Evolutionary conservation across 1,140 invertebrate genomes (phyloP), one percentile per base, ranked within the genome.

Genomic region (Paracyclopina nana): DNA sequence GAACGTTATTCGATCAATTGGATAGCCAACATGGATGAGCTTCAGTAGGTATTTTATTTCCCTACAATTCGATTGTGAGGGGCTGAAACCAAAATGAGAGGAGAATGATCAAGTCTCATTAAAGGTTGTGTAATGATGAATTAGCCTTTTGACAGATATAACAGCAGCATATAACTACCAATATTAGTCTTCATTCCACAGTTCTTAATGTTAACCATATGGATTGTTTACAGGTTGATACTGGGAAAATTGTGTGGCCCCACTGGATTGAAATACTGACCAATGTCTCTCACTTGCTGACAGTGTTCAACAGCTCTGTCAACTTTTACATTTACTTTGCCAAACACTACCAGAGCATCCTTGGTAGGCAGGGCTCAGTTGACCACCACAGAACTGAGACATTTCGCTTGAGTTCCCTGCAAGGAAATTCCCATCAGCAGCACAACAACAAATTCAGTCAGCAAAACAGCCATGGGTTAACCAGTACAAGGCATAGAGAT

Each of bases 261-360:
- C 16, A 22, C 24, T 42, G 38, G 24, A 43, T 52, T 4, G 31
- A 52, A 44, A 26, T 20, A 4, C n/a, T 52, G 3, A 52, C 50
- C 3, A 46, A 44, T 14, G 18, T 52, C 27, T 52, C 50, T 4
- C 50, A 52, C 20, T 5, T 52, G 12, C 41, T 52, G 9, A 42
- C 41, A 27, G 31, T 38, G 1, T 52, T 52, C 31, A 52, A 40
- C 26, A 46, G 31, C 26, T 52, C 50, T 11, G 50, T 52, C 50
- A 52, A 52, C 41, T 52, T 46, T 22, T 52, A 52, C 27, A 52
- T 52, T 22, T 52, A 52, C 22, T 26, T 24, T 28, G 31, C 31
- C 2, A 52, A 52, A 22, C 50, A 52, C 45, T 42, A 42, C 40
- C 14, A 42, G 14, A 18, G n/a, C 40, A 42, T 42, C 24, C 20